Percentiles rank a stretch among this genome's conserved stretches.
Conservation (phyloP, 2,888 invertebrate genomes). For the Dilophus febrilis region DNA sequence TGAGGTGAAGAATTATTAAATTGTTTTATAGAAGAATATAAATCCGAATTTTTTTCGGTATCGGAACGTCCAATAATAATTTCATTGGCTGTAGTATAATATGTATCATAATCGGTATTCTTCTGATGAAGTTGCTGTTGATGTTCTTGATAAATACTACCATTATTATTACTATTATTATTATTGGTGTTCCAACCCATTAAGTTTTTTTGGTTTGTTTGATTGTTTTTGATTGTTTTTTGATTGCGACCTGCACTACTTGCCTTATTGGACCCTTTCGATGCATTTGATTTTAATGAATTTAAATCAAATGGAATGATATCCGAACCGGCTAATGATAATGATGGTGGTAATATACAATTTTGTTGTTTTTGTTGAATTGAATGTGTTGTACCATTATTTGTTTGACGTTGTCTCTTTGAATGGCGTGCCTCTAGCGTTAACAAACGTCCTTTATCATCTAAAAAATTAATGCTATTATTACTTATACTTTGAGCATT, state of each 20-base stretch:
- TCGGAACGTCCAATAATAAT: slow-evolving; percentile 26
- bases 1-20: no score
- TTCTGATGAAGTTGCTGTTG: slow-evolving; percentile 2
- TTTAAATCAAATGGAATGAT: no score
- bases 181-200: slow-evolving; percentile 41
- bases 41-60: slow-evolving; percentile 18
- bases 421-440: slow-evolving; percentile 58
- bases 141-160: not conserved
- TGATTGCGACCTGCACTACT: not conserved
- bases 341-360: not conserved
- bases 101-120: not conserved
- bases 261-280: not conserved
- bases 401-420: slow-evolving; percentile 42
- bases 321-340: no score
- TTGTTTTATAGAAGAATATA: slow-evolving; percentile 1
- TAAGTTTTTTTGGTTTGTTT: slow-evolving; percentile 41
- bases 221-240: not conserved
- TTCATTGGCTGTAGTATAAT: slow-evolving; percentile 23
- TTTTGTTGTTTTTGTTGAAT: not conserved
- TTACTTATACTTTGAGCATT: slow-evolving; percentile 8
- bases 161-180: slow-evolving; percentile 10
- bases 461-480: slow-evolving; percentile 15
- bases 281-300: no score
- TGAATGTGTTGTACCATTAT: not conserved
- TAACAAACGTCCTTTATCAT: slow-evolving; percentile 41